A percentile compares a stretch with the other conserved stretches of the same genome.
These are phyloP conservation scores for Rhodeus uyekii DNA, from an alignment of 2,797 vertebrate species.

Conservation along the genomic window DNA sequence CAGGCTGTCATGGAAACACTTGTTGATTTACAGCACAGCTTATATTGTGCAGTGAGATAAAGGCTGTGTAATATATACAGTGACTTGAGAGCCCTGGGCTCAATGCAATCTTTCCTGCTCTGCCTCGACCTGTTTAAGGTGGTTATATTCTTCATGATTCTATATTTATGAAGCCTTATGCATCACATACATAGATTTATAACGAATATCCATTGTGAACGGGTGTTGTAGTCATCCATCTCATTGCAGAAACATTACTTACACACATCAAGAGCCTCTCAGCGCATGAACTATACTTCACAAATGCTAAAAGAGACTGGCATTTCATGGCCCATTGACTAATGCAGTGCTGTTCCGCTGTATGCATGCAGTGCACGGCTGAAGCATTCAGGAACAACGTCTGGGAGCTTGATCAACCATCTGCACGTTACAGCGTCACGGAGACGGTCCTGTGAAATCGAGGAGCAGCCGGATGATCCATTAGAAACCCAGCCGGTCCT, in stretches of 20 bases:
- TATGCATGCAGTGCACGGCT: slow-evolving; percentile 1
- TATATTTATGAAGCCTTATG: slow-evolving; percentile 10
- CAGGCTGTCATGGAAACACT: slow-evolving; percentile 52
- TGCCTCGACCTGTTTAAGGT: not conserved
- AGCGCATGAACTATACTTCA: slow-evolving; percentile 26
- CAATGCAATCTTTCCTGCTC: slow-evolving; percentile 8
- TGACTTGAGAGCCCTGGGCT: not conserved
- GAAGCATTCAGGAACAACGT: not conserved
- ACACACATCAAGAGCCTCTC: not conserved
- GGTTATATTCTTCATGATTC: slow-evolving; percentile 7
- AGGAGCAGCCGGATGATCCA: slow-evolving; percentile 22
- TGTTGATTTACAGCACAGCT: slow-evolving; percentile 66
- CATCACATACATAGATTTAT: slow-evolving; percentile 8
- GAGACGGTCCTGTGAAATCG: slow-evolving; percentile 22
- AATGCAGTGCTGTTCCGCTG: not conserved
- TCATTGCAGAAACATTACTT: slow-evolving; percentile 6
- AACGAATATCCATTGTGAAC: not conserved
- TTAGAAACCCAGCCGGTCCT: slow-evolving; percentile 17
- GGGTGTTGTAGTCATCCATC: not conserved
- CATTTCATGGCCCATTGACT: slow-evolving; percentile 27
- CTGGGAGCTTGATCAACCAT: slow-evolving; percentile 23
- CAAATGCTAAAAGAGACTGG: slow-evolving; percentile 7
- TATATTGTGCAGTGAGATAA: slow-evolving; percentile 60
- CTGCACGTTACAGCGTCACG: slow-evolving; percentile 6
- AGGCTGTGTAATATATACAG: slow-evolving; percentile 30